phyloP scores from a whole-genome alignment of 2,888 invertebrate species.

The Endomychus coccineus region DNA sequence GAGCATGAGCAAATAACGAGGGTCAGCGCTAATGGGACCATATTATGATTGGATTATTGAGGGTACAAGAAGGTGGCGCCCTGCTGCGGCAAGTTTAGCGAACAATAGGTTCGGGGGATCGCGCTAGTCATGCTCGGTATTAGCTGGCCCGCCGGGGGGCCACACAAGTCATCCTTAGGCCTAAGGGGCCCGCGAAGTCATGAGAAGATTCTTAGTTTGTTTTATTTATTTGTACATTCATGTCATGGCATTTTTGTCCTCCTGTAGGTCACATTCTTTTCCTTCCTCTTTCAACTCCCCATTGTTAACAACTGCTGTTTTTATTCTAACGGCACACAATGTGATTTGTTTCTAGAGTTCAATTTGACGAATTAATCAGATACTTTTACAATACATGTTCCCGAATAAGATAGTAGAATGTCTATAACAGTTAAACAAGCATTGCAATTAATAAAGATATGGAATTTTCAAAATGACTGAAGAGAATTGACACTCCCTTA shows the following conservation, averaged over 20 bases:
- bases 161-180: slow-evolving; percentile 37
- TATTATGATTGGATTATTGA: slow-evolving; percentile 33
- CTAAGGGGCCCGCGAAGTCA: slow-evolving; percentile 26
- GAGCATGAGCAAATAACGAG: slow-evolving; percentile 29
- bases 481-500: no score
- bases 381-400: no score
- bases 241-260: slow-evolving; percentile 11
- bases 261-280: slow-evolving; percentile 4
- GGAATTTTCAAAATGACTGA: no score
- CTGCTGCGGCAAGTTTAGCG: slow-evolving; percentile 39
- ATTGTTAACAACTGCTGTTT: no score
- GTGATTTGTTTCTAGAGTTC: no score
- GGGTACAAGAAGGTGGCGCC: slow-evolving; percentile 34
- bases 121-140: slow-evolving; percentile 41
- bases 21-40: slow-evolving; percentile 28
- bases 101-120: slow-evolving; percentile 38
- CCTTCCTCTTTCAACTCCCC: not conserved
- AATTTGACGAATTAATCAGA: no score
- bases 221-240: slow-evolving; percentile 17
- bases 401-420: no score
- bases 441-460: no score
- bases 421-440: no score
- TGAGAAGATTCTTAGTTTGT: slow-evolving; percentile 25
- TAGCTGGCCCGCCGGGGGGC: slow-evolving; percentile 38
- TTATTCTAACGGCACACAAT: no score